Evolutionary conservation across 2,113 vertebrate genomes (phyloP).

Genomic region (Alligator mississippiensis): DNA sequence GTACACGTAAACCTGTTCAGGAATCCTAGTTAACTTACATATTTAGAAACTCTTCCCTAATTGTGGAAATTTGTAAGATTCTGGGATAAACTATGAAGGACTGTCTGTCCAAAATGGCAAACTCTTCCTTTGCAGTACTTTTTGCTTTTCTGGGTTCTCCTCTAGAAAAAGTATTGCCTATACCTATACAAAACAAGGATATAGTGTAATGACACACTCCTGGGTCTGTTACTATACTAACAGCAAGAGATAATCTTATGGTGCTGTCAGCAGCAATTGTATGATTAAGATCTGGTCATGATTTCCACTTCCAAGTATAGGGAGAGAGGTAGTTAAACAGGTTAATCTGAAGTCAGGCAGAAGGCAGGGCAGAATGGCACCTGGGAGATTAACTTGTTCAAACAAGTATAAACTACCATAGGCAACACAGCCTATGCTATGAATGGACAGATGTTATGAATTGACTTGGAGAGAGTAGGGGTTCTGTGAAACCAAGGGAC

Average conservation of each 20-base stretch:
- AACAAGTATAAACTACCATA: too few relatives aligned
- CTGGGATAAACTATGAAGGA: neutral
- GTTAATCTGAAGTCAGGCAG: too few relatives aligned
- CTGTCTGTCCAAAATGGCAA: neutral
- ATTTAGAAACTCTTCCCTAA: neutral
- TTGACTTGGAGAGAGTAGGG: too few relatives aligned
- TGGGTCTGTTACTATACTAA: neutral
- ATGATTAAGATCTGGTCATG: neutral
- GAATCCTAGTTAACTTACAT: neutral
- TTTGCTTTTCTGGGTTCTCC: neutral
- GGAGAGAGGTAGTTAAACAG: too few relatives aligned
- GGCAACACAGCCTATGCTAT: too few relatives aligned
- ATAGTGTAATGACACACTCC: neutral
- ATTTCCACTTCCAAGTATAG: neutral
- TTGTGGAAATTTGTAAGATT: neutral
- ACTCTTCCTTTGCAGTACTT: neutral
- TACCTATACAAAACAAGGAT: neutral
- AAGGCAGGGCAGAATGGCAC: too few relatives aligned
- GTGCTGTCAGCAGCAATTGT: neutral
- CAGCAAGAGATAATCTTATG: neutral
- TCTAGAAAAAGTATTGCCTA: neutral
- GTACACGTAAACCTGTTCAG: fast-evolving
- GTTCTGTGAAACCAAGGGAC: neutral
- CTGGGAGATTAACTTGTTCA: too few relatives aligned
- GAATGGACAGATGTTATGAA: too few relatives aligned